These are phyloP conservation scores for Epizoanthus scotinus DNA, from an alignment of 92 coral and sea anemone genomes.

Conservation along the genomic window DNA sequence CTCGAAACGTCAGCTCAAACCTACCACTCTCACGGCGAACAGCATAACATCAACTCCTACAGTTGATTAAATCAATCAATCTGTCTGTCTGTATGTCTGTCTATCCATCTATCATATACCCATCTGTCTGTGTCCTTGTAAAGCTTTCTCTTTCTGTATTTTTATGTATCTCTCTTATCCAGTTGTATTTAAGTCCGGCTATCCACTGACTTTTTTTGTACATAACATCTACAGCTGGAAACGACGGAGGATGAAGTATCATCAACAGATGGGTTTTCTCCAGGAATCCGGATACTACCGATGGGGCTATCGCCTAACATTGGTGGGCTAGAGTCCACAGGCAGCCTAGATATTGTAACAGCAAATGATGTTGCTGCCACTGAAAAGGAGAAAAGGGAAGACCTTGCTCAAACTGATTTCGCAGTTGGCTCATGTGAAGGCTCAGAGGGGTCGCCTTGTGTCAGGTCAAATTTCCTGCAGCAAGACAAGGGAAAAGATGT, in stretches of 20 bases:
- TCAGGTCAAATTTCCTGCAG: not conserved
- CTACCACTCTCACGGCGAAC: too few species aligned
- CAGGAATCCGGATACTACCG: slow-evolving; percentile 12
- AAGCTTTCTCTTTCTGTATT: not conserved
- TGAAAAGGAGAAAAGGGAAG: slow-evolving; percentile 9
- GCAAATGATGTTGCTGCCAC: slow-evolving; percentile 21
- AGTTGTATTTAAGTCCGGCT: not conserved
- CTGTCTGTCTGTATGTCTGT: too few species aligned
- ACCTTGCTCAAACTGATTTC: not conserved
- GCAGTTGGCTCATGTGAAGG: slow-evolving; percentile 1
- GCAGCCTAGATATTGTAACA: slow-evolving; percentile 8
- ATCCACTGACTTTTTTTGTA: not conserved
- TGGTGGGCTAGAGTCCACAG: slow-evolving; percentile 54
- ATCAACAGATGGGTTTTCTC: slow-evolving; percentile 25
- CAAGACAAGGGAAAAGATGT: not conserved
- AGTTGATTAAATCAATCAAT: too few species aligned
- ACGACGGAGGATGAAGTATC: slow-evolving; percentile 31
- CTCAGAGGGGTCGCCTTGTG: too few species aligned
- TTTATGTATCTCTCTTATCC: not conserved
- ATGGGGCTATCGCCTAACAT: slow-evolving; percentile 47
- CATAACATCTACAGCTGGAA: slow-evolving; percentile 2
- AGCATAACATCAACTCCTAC: too few species aligned
- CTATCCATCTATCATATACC: too few species aligned
- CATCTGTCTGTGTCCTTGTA: too few species aligned
- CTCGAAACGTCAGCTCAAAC: too few species aligned